Evolutionary conservation across 2,888 invertebrate genomes (phyloP), one percentile per base, ranked within the genome.

Genomic region (Itoplectis maculator): DNA sequence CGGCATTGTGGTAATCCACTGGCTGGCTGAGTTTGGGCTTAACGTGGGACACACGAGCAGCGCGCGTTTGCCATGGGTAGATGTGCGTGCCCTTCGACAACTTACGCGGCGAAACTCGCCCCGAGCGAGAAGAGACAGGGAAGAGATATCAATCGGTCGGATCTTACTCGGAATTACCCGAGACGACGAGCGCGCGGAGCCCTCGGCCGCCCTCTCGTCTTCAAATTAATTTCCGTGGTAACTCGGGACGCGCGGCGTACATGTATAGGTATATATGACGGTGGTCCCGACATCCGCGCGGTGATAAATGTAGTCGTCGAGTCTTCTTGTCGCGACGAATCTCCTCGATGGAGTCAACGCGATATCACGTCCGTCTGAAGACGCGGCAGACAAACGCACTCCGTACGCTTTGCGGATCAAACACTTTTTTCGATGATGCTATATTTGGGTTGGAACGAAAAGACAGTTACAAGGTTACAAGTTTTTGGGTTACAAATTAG

Each of bases 1-100:
- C 69, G 68, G 73, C 65, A 69, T 74, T 74, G 69, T 78, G 56
- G 69, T 82, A 78, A 82, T 82, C 78, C 74, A 74, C 78, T 82
- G 78, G 74, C 65, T 74, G 74, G 63, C n/a, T n/a, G n/a, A n/a
- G n/a, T 74, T 69, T 78, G 74, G 81, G 74, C 69, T 82, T 74
- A 82, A 23, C 54, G 47, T 74, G 42, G 73, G 40, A 78, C 29
- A 54, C 63, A n/a, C n/a, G n/a, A n/a, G n/a, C n/a, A n/a, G 73
- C 54, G 69, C 74, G 69, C 78, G 69, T 78, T 78, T 56, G 54
- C 47, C 69, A 49, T 40, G 45, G 74, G 63, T 65, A 37, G 78
- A 47, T 73, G 54, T 78, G 77, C 77, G 61, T 81, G 78, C 69
- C 68, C 69, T 72, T 45, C 69, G 29, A 40, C 74, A 74, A 82